phyloP scores from a whole-genome alignment of 2,888 invertebrate genomes.

The Leucoptera coffeella region DNA sequence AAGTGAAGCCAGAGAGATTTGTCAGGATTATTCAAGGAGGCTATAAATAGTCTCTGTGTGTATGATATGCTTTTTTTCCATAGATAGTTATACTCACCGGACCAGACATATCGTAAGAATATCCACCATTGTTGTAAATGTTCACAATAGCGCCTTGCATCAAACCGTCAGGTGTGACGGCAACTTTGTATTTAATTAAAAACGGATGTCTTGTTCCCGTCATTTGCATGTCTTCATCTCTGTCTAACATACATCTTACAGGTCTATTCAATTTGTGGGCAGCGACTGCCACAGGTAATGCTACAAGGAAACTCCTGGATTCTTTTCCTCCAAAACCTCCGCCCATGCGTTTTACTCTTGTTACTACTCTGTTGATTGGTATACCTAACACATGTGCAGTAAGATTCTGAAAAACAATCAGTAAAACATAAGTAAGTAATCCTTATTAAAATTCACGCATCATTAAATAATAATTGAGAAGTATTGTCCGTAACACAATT shows the following conservation, averaged over 20 bases:
- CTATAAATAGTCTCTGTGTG: neutral
- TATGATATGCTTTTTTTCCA: neutral
- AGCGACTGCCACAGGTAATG: constrained; percentile 73
- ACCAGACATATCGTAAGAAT: constrained; percentile 72
- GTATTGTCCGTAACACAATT: no score
- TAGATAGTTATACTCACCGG: constrained; percentile 48
- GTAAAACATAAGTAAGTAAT: neutral
- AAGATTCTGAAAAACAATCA: constrained; percentile 50
- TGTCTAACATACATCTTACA: constrained; percentile 81
- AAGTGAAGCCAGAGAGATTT: no score
- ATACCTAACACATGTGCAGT: constrained; percentile 65
- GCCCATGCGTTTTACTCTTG: constrained; percentile 80
- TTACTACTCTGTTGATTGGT: constrained; percentile 66
- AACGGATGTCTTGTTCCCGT: constrained; percentile 90
- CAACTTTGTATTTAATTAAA: constrained; percentile 76
- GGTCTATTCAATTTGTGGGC: constrained; percentile 73
- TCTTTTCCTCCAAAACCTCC: constrained; percentile 98
- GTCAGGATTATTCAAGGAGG: no score
- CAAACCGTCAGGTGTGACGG: constrained; percentile 68
- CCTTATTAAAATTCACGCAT: no score
- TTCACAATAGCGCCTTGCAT: constrained; percentile 67
- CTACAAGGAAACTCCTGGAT: constrained; percentile 60
- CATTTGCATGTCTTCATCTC: constrained; percentile 91
- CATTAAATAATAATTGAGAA: no score
- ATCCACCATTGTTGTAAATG: constrained; percentile 79